These are phyloP conservation scores for Tachina lurida DNA, from an alignment of 2,888 invertebrate genomes.

Conservation along the genomic window DNA sequence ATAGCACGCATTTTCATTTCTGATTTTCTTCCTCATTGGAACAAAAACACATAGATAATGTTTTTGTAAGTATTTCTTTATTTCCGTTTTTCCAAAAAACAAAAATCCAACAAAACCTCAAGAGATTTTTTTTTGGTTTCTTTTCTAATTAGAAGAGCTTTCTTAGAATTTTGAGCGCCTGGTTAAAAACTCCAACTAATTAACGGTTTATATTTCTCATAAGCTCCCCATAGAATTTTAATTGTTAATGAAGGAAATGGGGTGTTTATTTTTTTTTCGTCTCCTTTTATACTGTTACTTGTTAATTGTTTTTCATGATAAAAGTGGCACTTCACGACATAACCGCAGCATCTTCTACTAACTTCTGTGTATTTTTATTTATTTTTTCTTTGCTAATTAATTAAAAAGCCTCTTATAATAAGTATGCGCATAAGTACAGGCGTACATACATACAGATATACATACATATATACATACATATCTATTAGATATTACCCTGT, in stretches of 20 bases:
- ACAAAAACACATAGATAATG: constrained; percentile 10
- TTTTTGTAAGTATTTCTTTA: constrained; percentile 35
- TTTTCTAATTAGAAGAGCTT: constrained; percentile 68
- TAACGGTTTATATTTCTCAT: constrained; percentile 77
- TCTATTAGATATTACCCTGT: neutral
- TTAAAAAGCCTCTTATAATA: constrained; percentile 28
- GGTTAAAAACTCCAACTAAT: constrained; percentile 81
- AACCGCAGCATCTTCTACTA: constrained; percentile 10
- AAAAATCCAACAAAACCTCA: constrained; percentile 25
- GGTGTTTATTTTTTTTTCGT: neutral
- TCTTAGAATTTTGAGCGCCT: constrained; percentile 77
- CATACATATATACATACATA: too few species aligned
- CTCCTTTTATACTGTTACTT: constrained; percentile 34
- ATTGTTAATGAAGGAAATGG: neutral
- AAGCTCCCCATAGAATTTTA: constrained; percentile 43
- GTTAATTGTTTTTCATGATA: constrained; percentile 42
- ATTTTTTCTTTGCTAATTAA: constrained; percentile 46
- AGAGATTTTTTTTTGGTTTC: constrained; percentile 20
- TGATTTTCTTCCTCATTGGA: constrained; percentile 31
- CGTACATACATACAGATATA: neutral
- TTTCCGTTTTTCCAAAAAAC: constrained; percentile 49
- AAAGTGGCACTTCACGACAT: constrained; percentile 54
- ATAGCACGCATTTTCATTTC: constrained; percentile 46
- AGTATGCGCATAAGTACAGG: neutral
- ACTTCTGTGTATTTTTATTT: too few species aligned